These are phyloP conservation scores for Carterocephalus palaemon DNA, from an alignment of 2,888 invertebrate genomes.

Conservation along the genomic window DNA sequence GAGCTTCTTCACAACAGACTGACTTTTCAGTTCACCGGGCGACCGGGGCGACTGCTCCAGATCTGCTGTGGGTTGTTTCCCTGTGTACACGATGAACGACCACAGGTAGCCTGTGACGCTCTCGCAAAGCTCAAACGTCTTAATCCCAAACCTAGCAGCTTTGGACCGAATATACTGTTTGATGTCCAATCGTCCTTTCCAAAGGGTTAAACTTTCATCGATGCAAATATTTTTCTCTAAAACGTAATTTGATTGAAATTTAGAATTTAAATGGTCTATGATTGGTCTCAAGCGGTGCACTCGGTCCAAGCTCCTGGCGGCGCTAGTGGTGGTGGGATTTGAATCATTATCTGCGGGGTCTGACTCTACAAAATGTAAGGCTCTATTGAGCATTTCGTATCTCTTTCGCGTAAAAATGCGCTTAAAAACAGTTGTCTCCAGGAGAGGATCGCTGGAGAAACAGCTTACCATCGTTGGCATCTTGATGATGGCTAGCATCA, in stretches of 20 bases:
- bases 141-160: constrained; percentile 30
- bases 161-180: constrained; percentile 29
- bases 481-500: constrained; percentile 12
- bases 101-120: constrained; percentile 26
- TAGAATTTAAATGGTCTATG: constrained; percentile 17
- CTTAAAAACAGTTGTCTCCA: constrained; percentile 19
- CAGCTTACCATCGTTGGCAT: constrained; percentile 25
- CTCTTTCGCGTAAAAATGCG: constrained; percentile 11
- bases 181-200: constrained; percentile 25
- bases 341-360: background rate
- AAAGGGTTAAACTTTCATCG: constrained; percentile 29
- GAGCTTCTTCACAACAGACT: background rate
- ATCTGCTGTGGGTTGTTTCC: constrained; percentile 1
- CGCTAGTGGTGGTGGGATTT: constrained; percentile 3
- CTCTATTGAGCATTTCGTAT: constrained; percentile 15
- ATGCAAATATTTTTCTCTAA: constrained; percentile 26
- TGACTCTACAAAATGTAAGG: constrained; percentile 20
- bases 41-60: constrained; percentile 1
- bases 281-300: constrained; percentile 19
- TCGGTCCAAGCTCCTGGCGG: constrained; percentile 1
- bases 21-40: background rate
- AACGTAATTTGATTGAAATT: constrained; percentile 23
- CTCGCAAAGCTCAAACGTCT: constrained; percentile 35
- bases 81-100: constrained; percentile 25
- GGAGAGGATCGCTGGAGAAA: constrained; percentile 14